phyloP scores from a whole-genome alignment of 2,797 vertebrate species.

The Eptatretus atami region DNA sequence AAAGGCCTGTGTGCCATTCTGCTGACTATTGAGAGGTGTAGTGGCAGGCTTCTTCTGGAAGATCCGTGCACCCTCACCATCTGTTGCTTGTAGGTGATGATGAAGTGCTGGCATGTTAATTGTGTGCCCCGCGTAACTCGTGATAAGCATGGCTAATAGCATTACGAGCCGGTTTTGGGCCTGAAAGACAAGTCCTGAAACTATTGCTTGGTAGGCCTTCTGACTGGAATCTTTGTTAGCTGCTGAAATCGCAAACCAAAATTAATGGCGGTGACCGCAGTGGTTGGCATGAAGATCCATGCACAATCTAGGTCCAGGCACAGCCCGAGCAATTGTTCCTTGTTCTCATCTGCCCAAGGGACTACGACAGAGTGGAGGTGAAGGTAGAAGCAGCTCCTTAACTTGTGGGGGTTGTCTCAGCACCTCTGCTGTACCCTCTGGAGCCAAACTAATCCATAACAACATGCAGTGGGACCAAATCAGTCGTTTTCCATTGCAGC shows the following conservation, averaged over 20 bases:
- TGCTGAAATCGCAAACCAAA: constrained; percentile 88
- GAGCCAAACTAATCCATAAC: constrained; percentile 5
- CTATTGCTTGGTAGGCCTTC: constrained; percentile 72
- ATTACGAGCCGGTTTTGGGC: constrained; percentile 80
- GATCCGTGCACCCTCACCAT: constrained; percentile 13
- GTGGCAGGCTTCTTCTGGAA: neutral
- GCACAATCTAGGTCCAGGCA: no score
- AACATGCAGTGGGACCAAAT: no score
- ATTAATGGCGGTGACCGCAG: constrained; percentile 66
- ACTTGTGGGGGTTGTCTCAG: constrained; percentile 34
- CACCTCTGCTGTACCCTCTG: constrained; percentile 17
- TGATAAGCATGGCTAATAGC: constrained; percentile 93
- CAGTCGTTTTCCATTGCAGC: no score
- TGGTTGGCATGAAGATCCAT: constrained; percentile 24
- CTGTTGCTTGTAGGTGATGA: constrained; percentile 85
- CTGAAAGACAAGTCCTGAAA: constrained; percentile 40
- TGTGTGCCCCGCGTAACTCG: constrained; percentile 52
- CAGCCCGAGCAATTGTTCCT: no score
- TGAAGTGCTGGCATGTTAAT: constrained; percentile 16
- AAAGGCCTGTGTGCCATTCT: neutral
- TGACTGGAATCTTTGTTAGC: constrained; percentile 81
- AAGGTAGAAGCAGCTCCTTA: constrained; percentile 18
- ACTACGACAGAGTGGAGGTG: constrained; percentile 61
- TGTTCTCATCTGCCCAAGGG: constrained; percentile 14
- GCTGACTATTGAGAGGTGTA: neutral